Evolutionary conservation across 2,113 vertebrate genomes (phyloP).

Genomic region (Platichthys flesus): DNA sequence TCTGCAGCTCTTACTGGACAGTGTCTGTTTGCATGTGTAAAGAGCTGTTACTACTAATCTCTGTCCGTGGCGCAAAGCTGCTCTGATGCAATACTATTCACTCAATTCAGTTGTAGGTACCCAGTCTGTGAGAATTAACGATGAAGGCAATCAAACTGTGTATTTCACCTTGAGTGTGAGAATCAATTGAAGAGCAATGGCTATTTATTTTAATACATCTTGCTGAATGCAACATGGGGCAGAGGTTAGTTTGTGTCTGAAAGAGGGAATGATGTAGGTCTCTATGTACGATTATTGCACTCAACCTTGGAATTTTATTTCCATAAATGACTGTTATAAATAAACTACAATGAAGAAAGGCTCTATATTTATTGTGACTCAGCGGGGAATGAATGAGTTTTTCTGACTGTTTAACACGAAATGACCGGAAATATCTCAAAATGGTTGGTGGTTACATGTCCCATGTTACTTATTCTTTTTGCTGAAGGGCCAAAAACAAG

Average conservation of each 20-base stretch:
- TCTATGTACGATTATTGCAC: slow-evolving; percentile 75
- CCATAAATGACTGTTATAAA: slow-evolving; percentile 81
- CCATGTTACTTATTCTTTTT: background rate
- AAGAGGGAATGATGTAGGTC: slow-evolving; percentile 13
- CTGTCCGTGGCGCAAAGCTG: slow-evolving; percentile 61
- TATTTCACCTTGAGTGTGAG: slow-evolving; percentile 60
- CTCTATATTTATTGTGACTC: background rate
- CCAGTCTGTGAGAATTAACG: slow-evolving; percentile 55
- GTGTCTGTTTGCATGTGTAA: slow-evolving; percentile 59
- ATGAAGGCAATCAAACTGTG: slow-evolving; percentile 80
- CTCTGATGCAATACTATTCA: slow-evolving; percentile 70
- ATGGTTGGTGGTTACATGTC: too few species aligned
- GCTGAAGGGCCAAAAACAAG: background rate
- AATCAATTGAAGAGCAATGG: slow-evolving; percentile 52
- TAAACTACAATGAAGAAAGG: slow-evolving; percentile 64
- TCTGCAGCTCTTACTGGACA: slow-evolving; percentile 20
- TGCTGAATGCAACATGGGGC: slow-evolving; percentile 64
- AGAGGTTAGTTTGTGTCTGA: slow-evolving; percentile 48
- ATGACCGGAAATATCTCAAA: background rate
- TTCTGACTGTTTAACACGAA: background rate
- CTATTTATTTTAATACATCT: slow-evolving; percentile 81
- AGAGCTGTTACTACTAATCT: slow-evolving; percentile 34
- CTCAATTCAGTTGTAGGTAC: slow-evolving; percentile 67
- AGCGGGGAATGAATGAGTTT: background rate
- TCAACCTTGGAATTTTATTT: slow-evolving; percentile 76